phyloP scores from a whole-genome alignment of 2,113 vertebrate species.

The Aramus guarauna region DNA sequence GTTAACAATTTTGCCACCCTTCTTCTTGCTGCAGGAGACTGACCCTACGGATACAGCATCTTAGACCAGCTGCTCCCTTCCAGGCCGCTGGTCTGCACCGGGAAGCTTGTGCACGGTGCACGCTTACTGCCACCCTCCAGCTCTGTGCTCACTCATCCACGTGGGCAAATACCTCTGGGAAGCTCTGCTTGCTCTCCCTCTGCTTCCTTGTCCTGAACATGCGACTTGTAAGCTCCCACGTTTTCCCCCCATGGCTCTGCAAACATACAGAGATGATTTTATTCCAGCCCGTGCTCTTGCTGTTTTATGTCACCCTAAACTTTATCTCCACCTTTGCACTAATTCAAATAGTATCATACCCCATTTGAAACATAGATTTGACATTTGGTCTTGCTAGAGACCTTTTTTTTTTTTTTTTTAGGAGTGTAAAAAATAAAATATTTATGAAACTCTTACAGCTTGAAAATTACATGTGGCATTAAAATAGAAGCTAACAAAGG shows the following conservation, averaged over 20 bases:
- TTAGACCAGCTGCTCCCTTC: background rate
- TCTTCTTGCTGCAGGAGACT: background rate
- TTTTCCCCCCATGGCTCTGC: background rate
- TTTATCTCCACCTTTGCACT: background rate
- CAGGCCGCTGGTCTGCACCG: background rate
- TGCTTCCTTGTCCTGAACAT: background rate
- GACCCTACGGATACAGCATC: background rate
- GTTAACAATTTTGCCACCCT: background rate
- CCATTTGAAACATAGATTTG: background rate
- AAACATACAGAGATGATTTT: fast-evolving
- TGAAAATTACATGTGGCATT: background rate
- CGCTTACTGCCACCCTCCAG: background rate
- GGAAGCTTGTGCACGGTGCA: fast-evolving
- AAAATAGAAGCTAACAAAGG: background rate
- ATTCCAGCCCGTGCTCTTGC: background rate
- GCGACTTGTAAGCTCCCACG: fast-evolving
- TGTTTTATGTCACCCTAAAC: background rate
- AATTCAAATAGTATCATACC: background rate
- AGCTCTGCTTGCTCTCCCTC: background rate
- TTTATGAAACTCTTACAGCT: background rate
- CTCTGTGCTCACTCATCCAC: background rate
- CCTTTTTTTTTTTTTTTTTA: background rate
- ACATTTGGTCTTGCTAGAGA: background rate
- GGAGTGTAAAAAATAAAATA: background rate
- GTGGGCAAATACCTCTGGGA: background rate